Conservation (phyloP, 2,888 invertebrate species). For the Drosophila crucigera region DNA sequence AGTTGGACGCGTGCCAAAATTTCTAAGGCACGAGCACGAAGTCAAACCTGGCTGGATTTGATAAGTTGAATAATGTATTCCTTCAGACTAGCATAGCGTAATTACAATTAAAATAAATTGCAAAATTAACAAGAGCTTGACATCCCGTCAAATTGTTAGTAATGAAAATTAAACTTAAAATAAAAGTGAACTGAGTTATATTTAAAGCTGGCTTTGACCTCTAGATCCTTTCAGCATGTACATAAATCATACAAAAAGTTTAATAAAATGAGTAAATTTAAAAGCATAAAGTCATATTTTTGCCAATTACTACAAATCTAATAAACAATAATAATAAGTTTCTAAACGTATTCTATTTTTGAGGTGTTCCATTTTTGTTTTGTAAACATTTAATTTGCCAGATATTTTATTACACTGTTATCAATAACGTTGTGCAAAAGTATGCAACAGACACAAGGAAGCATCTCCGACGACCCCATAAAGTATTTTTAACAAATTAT, state of each 20-base stretch:
- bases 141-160: background rate
- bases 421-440: background rate
- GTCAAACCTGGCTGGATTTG: too few relatives aligned
- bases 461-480: background rate
- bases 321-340: too few relatives aligned
- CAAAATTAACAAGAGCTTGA: background rate
- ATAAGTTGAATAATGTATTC: background rate
- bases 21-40: constrained; percentile 26
- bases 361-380: accelerated
- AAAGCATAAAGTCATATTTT: background rate
- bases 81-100: background rate
- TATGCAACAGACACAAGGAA: background rate
- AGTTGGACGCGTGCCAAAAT: constrained; percentile 41
- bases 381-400: background rate
- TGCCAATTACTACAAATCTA: background rate
- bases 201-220: background rate
- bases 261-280: background rate
- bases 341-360: background rate
- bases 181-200: background rate
- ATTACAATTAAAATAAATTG: background rate
- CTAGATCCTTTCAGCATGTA: background rate
- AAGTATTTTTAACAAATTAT: background rate
- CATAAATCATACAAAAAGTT: background rate
- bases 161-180: background rate
- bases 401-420: background rate